A percentile compares a stretch with the other conserved stretches of the same genome.
Evolutionary conservation across 2,888 invertebrate species (phyloP).

Genomic region (Lomographa bimaculata): DNA sequence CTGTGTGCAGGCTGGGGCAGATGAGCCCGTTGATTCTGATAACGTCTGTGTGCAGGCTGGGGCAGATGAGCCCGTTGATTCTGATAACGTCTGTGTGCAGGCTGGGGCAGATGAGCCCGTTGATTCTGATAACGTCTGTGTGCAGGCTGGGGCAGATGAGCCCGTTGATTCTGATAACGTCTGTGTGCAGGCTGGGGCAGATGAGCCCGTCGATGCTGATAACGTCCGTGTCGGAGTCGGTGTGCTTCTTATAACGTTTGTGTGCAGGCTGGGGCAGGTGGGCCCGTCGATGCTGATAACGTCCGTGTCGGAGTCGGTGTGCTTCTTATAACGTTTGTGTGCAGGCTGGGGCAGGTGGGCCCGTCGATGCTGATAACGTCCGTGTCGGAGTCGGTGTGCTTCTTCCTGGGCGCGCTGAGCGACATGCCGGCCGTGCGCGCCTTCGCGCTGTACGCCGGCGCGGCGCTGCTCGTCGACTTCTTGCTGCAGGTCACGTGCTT

Average conservation of each 20-base stretch:
- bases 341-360: constrained; percentile 93
- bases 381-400: constrained; percentile 97
- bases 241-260: too few species aligned
- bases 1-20: constrained; percentile 87
- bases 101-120: constrained; percentile 97
- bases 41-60: background rate
- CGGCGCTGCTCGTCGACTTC: constrained; percentile 97
- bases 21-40: too few species aligned
- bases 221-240: constrained; percentile 66
- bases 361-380: constrained; percentile 98
- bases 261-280: too few species aligned
- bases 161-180: too few species aligned
- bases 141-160: too few species aligned
- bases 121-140: constrained; percentile 96
- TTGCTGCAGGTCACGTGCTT: constrained; percentile 98
- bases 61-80: too few species aligned
- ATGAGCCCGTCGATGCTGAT: too few species aligned
- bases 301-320: too few species aligned
- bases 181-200: too few species aligned
- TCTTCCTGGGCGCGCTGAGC: constrained; percentile 97
- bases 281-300: too few species aligned
- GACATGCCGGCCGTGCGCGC: constrained; percentile 99
- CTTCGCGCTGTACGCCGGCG: constrained; percentile 98
- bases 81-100: too few species aligned
- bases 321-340: too few species aligned